These are phyloP conservation scores for Daubentonia madagascariensis DNA, from an alignment of 2,113 vertebrate genomes.

Conservation along the genomic window DNA sequence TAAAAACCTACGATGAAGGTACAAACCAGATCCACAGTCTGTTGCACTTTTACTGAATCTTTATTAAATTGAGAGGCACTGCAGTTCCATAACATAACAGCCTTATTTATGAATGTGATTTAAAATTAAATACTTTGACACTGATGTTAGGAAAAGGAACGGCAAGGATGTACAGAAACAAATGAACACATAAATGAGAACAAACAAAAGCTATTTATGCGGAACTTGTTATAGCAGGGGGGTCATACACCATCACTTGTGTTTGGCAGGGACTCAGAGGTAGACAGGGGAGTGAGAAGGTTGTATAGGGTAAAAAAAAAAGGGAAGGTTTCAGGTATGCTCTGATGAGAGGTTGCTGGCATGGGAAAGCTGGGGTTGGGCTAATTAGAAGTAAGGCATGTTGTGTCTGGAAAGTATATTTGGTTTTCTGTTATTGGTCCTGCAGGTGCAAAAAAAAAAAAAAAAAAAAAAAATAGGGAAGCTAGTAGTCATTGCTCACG, in stretches of 20 bases:
- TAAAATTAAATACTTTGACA: neutral
- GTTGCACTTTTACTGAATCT: neutral
- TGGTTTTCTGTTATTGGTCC: neutral
- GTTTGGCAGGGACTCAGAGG: neutral
- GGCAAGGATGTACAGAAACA: neutral
- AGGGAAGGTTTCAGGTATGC: neutral
- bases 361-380: rapidly evolving
- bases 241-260: neutral
- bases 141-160: neutral
- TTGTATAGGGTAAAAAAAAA: too few species aligned
- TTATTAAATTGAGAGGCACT: neutral
- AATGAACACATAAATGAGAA: neutral
- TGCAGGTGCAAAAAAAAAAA: neutral
- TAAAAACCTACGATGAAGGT: neutral
- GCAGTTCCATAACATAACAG: neutral
- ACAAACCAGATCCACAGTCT: neutral
- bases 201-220: neutral
- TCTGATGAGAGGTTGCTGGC: neutral
- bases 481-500: neutral
- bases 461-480: neutral
- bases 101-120: neutral
- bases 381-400: neutral
- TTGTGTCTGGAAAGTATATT: neutral
- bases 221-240: neutral
- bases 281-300: neutral